Conservation (phyloP, 2,113 vertebrate species). For the Aepyceros melampus region DNA sequence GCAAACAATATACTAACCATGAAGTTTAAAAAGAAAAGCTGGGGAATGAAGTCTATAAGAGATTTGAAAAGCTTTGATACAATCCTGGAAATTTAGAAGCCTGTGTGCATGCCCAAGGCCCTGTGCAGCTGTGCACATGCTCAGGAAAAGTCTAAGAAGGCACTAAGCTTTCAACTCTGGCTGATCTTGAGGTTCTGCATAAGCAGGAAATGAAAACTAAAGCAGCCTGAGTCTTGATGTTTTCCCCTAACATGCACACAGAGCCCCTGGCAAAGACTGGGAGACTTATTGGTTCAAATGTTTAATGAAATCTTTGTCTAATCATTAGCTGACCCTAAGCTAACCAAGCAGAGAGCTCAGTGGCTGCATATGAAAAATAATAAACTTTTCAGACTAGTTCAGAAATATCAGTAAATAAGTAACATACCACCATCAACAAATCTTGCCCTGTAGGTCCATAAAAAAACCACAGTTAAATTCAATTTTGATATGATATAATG, state of each 20-base stretch:
- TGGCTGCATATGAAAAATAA: not conserved
- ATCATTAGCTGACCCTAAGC: not conserved
- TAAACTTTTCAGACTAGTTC: not conserved
- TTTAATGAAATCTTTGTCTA: not conserved
- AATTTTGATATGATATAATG: not conserved
- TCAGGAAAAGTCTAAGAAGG: not conserved
- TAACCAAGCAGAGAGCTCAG: not conserved
- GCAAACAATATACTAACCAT: conserved; percentile 3
- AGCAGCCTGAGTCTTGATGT: not conserved
- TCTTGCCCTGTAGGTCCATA: not conserved
- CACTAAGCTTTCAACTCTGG: not conserved
- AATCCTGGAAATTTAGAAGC: conserved; percentile 18
- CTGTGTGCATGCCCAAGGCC: not conserved
- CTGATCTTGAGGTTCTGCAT: not conserved
- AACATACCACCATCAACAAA: not conserved
- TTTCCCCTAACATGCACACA: not conserved
- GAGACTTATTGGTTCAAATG: not conserved
- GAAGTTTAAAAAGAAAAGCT: conserved; percentile 17
- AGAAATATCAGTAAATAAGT: not conserved
- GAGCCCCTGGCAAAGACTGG: not conserved
- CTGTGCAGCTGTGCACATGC: too few relatives aligned
- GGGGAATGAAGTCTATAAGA: not conserved
- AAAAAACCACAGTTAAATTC: not conserved
- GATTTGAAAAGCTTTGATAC: conserved; percentile 2
- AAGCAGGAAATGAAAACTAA: conserved; percentile 1